phyloP scores from a whole-genome alignment of 2,888 invertebrate species.

The Pemphredon lugubris region DNA sequence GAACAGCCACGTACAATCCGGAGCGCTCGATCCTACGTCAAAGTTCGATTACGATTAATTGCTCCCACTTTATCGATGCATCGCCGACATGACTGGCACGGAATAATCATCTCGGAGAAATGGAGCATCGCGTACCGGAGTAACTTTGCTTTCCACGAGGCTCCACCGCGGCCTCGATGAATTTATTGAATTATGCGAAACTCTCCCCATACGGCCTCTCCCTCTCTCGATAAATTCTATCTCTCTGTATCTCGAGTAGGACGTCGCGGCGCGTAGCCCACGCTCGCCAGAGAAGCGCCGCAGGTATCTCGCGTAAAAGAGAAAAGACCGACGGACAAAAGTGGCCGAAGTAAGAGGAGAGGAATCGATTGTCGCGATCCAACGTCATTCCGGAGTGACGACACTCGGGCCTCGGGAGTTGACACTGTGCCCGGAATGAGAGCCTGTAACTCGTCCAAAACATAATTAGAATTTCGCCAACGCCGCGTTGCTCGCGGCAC shows the following conservation, averaged over 20 bases:
- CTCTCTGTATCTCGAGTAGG: not conserved
- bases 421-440: constrained; percentile 50
- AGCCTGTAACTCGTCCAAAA: constrained; percentile 55
- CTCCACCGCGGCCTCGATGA: constrained; percentile 49
- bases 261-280: too few species aligned
- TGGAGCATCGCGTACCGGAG: constrained; percentile 21
- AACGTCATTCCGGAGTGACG: constrained; percentile 46
- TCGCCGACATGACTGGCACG: not conserved
- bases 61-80: constrained; percentile 23
- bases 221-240: not conserved
- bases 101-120: constrained; percentile 35
- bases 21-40: constrained; percentile 2
- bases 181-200: constrained; percentile 59
- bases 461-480: constrained; percentile 57
- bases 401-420: constrained; percentile 33
- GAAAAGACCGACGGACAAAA: constrained; percentile 10
- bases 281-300: too few species aligned
- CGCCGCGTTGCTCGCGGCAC: constrained; percentile 22
- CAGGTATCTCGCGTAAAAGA: not conserved
- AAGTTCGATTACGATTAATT: constrained; percentile 36
- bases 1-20: constrained; percentile 10
- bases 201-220: constrained; percentile 2
- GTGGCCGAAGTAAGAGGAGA: constrained; percentile 3
- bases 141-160: constrained; percentile 55
- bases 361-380: constrained; percentile 22